Base-by-base conservation (phyloP, 2,888 invertebrate species). In the Pollenia labialis region DNA sequence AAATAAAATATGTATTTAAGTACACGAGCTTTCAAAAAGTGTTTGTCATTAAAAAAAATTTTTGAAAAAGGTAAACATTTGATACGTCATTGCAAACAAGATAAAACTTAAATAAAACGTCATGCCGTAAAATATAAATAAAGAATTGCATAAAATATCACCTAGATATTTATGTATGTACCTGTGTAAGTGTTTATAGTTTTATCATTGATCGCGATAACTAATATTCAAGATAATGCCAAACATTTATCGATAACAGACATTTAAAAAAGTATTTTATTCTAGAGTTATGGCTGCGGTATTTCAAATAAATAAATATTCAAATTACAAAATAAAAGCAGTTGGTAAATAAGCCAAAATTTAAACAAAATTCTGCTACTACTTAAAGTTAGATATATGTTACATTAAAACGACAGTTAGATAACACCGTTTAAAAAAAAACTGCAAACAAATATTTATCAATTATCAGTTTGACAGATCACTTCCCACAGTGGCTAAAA, bases 181-280 rank as follows among this genome's bases (percentile, higher is more conserved):
- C 23, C 50, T 75, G 74, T 16, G 48, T 66, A 75, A 50, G 60
- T 75, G 50, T 50, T 74, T 42, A 64, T 16, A 64, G 42, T 77
- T 72, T 83, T 68, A 79, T 84, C 79, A 74, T 46, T 60, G 68
- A 84, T 79, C 54, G 77, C 64, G 85, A 86, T 86, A 82, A 79
- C 74, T 32, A 69, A 14, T 32, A 64, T 18, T 82, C 82, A 79
- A 80, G 83, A 80, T 86, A 83, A 80, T 74, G 48, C 42, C 12
- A 54, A 60, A 46, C 52, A 60, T 66, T 79, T 74, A 80, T 83
- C 86, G 85, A 82, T 82, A 85, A 76, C 14, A 66, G 72, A 66
- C 64, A 76, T 69, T 52, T 66, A 54, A 56, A 50, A 66, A 62
- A 64, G 12, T n/a, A 68, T 40, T 40, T 56, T 58, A 74, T 75